phyloP scores from a whole-genome alignment of 1,140 invertebrate genomes.

The Rhyacophila brunnea region DNA sequence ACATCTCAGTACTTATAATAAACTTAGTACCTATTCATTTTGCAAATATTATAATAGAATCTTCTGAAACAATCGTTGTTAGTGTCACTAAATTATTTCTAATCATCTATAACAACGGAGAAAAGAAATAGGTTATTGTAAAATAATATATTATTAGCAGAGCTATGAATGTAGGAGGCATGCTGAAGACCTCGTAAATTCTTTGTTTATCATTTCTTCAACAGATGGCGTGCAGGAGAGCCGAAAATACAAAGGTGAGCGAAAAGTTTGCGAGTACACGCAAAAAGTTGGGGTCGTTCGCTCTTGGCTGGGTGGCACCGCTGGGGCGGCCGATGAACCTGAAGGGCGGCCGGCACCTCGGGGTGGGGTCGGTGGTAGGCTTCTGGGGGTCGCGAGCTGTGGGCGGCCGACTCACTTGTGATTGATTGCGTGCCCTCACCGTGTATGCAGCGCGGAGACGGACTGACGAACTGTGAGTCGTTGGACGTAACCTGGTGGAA shows the following conservation, averaged over 20 bases:
- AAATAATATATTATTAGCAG: too few relatives aligned
- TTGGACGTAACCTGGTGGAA: conserved; percentile 5
- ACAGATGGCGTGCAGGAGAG: background rate
- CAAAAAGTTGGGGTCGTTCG: conserved; percentile 16
- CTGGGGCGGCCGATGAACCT: conserved; percentile 21
- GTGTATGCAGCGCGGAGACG: conserved; percentile 19
- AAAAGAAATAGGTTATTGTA: too few relatives aligned
- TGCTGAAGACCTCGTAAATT: too few relatives aligned
- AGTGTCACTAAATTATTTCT: too few relatives aligned
- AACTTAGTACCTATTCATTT: too few relatives aligned
- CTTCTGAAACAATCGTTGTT: too few relatives aligned
- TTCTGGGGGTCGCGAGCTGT: background rate
- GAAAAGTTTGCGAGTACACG: conserved; percentile 18
- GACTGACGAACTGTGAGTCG: background rate
- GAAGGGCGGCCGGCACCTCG: background rate
- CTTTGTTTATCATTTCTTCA: too few relatives aligned
- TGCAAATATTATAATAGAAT: too few relatives aligned
- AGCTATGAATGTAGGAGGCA: too few relatives aligned
- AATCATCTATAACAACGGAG: too few relatives aligned
- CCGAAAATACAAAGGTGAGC: conserved; percentile 18
- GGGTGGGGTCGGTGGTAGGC: background rate
- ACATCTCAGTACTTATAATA: too few relatives aligned
- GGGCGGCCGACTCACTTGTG: conserved; percentile 24
- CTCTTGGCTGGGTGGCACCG: conserved; percentile 1
- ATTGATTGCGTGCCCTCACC: conserved; percentile 24